Conservation (phyloP, 1,140 invertebrate species). For the Dufourea novaeangliae region DNA sequence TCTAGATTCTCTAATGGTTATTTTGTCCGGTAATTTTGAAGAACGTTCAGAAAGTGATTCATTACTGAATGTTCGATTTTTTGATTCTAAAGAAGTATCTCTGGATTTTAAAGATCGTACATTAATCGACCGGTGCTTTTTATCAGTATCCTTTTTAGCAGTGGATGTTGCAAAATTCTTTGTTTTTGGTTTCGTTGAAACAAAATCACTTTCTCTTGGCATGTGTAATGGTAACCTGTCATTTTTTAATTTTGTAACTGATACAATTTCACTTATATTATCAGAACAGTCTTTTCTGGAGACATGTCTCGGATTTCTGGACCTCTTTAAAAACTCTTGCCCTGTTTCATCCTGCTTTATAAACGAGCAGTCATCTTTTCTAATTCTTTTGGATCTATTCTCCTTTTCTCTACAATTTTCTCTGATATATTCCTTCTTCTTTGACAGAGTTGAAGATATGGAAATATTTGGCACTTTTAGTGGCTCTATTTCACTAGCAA, state of each 20-base stretch:
- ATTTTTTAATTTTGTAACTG: conserved; percentile 66
- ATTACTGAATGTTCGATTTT: conserved; percentile 68
- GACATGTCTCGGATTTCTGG: conserved; percentile 69
- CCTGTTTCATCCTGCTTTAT: conserved; percentile 65
- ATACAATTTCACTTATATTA: conserved; percentile 14
- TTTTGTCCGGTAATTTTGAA: conserved; percentile 69
- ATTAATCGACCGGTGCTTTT: conserved; percentile 63
- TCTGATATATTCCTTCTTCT: conserved; percentile 76
- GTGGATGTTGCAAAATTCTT: conserved; percentile 71
- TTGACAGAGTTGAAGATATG: conserved; percentile 71
- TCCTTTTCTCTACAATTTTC: conserved; percentile 78
- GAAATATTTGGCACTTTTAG: conserved; percentile 76
- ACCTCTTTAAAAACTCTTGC: conserved; percentile 63
- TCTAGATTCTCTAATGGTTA: conserved; percentile 66
- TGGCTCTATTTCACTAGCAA: conserved; percentile 74
- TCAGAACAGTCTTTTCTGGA: conserved; percentile 73
- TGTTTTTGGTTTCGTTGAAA: conserved; percentile 68
- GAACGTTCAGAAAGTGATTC: conserved; percentile 65
- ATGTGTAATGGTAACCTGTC: conserved; percentile 64
- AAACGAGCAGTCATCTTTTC: conserved; percentile 71
- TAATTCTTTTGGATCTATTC: conserved; percentile 77
- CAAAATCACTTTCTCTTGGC: conserved; percentile 67
- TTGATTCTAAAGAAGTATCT: conserved; percentile 69
- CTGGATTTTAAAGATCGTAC: conserved; percentile 63
- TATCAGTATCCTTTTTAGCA: conserved; percentile 73